These are phyloP conservation scores for Cryptus armator DNA, from an alignment of 2,888 invertebrate species.

Conservation along the genomic window DNA sequence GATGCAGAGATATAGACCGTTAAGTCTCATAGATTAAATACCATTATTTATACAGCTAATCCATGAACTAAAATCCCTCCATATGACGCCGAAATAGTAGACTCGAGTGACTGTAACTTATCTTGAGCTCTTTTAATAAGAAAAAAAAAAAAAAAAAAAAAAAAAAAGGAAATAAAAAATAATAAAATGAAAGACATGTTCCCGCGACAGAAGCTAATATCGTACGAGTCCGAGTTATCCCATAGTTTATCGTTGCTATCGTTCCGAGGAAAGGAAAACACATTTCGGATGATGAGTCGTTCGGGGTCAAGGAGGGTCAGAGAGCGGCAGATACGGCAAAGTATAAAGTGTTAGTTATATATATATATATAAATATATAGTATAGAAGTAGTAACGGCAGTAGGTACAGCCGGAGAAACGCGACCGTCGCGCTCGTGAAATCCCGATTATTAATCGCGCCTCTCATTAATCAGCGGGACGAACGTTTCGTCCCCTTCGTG, in stretches of 20 bases:
- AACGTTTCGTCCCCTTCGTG: conserved; percentile 47
- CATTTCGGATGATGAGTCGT: conserved; percentile 62
- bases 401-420: conserved; percentile 24
- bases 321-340: conserved; percentile 36
- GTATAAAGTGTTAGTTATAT: conserved; percentile 2
- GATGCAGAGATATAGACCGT: not conserved
- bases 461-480: conserved; percentile 71
- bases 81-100: not conserved
- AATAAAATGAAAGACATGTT: conserved; percentile 35
- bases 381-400: conserved; percentile 31
- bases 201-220: conserved; percentile 28
- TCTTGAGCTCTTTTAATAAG: not conserved
- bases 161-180: conserved; percentile 42
- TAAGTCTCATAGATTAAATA: not conserved
- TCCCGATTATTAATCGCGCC: conserved; percentile 70
- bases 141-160: not conserved
- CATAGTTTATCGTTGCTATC: conserved; percentile 41
- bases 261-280: conserved; percentile 40
- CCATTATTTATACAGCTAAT: not conserved
- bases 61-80: not conserved
- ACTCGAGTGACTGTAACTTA: not conserved
- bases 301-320: conserved; percentile 61
- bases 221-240: conserved; percentile 36
- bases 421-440: conserved; percentile 58
- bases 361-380: conserved; percentile 4